Evolutionary conservation across 2,888 invertebrate genomes (phyloP), one percentile per base, ranked within the genome.

Genomic region (Synanthedon vespiformis): DNA sequence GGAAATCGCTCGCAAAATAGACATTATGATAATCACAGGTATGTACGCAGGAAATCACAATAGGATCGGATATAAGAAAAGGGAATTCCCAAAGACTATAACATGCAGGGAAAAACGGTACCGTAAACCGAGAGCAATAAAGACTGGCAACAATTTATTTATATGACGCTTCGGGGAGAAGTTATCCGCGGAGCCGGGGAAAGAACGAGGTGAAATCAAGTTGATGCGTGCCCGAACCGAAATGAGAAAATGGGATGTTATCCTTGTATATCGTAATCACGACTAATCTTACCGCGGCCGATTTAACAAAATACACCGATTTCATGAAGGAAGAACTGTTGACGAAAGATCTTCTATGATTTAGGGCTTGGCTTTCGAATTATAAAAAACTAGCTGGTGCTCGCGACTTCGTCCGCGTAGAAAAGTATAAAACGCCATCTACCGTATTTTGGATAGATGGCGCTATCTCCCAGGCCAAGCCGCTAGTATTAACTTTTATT

Each of bases 61-160:
- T 78, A 72, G 74, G 67, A 73, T 74, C 67, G 70, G 70, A 74
- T 73, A 73, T 71, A 74, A 67, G 71, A 71, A 71, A 72, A 64
- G 73, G 66, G 75, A 76, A 81, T 75, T 79, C 80, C 75, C 74
- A 71, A 70, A 75, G 74, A 75, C 72, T 70, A 77, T 80, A 80
- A 80, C 77, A 76, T 67, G 69, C 68, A 68, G 71, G 72, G 79
- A 81, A 81, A 81, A 84, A 81, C 72, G 76, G 68, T 75, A 68
- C 75, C 72, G 77, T 77, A 77, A 80, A 80, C 78, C 76, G 71
- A 72, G 70, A 60, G 83, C 77, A 82, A 85, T 85, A 84, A 87
- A 84, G 83, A 79, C 81, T 74, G 77, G 72, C 83, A 77, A 86
- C 86, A 87, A 87, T 87, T 86, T 87, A 86, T 87, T 86, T 87